A percentile compares a stretch with the other conserved stretches of the same genome.
phyloP scores from a whole-genome alignment of 2,113 vertebrate species.

The Poeciliopsis prolifica region DNA sequence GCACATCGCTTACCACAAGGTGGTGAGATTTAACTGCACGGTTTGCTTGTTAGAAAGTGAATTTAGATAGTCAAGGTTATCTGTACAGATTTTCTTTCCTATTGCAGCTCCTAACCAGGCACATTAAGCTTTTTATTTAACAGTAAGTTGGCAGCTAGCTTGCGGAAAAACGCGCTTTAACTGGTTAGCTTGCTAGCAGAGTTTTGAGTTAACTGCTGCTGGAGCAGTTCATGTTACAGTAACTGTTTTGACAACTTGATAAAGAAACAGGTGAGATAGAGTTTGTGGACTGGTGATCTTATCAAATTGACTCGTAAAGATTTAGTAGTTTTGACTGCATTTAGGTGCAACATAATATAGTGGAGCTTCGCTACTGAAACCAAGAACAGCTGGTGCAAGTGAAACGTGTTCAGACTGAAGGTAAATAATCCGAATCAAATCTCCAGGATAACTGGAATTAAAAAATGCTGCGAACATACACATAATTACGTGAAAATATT shows the following conservation, averaged over 20 bases:
- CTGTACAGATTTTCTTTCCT: not conserved
- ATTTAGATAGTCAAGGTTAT: not conserved
- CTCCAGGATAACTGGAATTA: too few relatives aligned
- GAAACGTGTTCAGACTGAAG: too few relatives aligned
- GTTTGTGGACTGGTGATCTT: too few relatives aligned
- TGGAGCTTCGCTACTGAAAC: too few relatives aligned
- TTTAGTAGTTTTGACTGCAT: too few relatives aligned
- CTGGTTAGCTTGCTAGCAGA: not conserved
- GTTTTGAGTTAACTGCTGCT: not conserved
- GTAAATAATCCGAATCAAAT: too few relatives aligned
- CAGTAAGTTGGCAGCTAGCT: not conserved
- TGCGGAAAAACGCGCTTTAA: not conserved
- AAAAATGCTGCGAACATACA: too few relatives aligned
- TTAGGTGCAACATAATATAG: too few relatives aligned
- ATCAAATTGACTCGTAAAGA: too few relatives aligned
- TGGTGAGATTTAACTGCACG: not conserved
- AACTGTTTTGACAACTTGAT: not conserved
- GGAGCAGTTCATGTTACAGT: not conserved
- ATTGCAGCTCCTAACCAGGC: not conserved
- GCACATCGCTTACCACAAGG: conserved; percentile 23
- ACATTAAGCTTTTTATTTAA: not conserved
- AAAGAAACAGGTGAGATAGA: not conserved
- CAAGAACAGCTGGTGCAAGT: too few relatives aligned
- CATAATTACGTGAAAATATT: too few relatives aligned
- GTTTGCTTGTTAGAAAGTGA: not conserved